Evolutionary conservation across 2,888 invertebrate species (phyloP), one percentile per base, ranked within the genome.

Genomic region (Nephrotoma guestfalica): DNA sequence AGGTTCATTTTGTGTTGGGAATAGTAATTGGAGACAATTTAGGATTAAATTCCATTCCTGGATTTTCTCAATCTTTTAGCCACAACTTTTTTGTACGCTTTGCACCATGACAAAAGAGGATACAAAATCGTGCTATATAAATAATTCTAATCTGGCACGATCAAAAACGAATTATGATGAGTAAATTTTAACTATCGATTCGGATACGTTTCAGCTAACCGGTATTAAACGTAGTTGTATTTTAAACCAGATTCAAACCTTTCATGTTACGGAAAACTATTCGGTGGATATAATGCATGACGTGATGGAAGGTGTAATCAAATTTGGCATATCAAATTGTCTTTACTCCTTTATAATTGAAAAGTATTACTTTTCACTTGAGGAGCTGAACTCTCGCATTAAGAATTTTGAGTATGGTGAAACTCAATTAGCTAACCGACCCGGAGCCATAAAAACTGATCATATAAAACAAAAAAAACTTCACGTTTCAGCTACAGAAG

Each of bases 301-400:
- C 83, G 86, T 89, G 30, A 88, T 88, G 83, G 88, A 89, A 87
- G 88, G 89, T 86, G n/a, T n/a, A n/a, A n/a, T n/a, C n/a, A n/a
- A n/a, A n/a, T n/a, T n/a, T n/a, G n/a, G n/a, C n/a, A n/a, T n/a
- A n/a, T n/a, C n/a, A n/a, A n/a, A n/a, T n/a, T n/a, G n/a, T n/a
- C n/a, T n/a, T n/a, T n/a, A n/a, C n/a, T n/a, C n/a, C n/a, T n/a
- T n/a, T n/a, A n/a, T n/a, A n/a, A n/a, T n/a, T n/a, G n/a, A n/a
- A n/a, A n/a, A n/a, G n/a, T n/a, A n/a, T n/a, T n/a, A n/a, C n/a
- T n/a, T n/a, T n/a, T n/a, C n/a, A n/a, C n/a, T n/a, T n/a, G n/a
- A n/a, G n/a, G n/a, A n/a, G n/a, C n/a, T n/a, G n/a, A n/a, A n/a
- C n/a, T n/a, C n/a, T n/a, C n/a, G n/a, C n/a, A n/a, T n/a, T n/a